phyloP scores from a whole-genome alignment of 2,888 invertebrate genomes.

The Panopea generosa region DNA sequence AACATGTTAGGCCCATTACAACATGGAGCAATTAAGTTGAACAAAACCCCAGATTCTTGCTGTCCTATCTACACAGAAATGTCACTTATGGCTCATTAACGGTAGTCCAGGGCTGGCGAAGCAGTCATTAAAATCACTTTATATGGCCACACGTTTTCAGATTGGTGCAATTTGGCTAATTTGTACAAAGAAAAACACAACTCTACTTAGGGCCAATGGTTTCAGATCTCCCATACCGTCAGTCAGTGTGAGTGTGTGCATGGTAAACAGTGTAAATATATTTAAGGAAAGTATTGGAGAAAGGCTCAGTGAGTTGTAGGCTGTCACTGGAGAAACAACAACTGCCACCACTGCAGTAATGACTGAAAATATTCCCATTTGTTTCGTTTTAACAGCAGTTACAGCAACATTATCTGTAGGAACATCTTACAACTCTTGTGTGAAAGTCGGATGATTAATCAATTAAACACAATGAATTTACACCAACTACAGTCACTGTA shows the following conservation, averaged over 20 bases:
- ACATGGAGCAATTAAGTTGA: constrained; percentile 24
- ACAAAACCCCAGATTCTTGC: constrained; percentile 11
- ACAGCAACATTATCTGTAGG: too few relatives aligned
- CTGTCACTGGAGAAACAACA: not conserved
- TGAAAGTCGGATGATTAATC: too few relatives aligned
- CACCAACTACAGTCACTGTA: too few relatives aligned
- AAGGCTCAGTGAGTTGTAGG: not conserved
- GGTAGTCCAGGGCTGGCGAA: not conserved
- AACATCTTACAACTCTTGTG: too few relatives aligned
- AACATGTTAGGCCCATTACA: constrained; percentile 15
- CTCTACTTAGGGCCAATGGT: too few relatives aligned
- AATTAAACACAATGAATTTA: too few relatives aligned
- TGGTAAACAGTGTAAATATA: not conserved
- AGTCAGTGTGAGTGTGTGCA: not conserved
- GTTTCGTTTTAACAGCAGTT: too few relatives aligned
- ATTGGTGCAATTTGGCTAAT: constrained; percentile 1
- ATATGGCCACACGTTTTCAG: not conserved
- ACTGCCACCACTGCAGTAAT: too few relatives aligned
- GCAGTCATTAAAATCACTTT: not conserved
- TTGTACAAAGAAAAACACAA: too few relatives aligned
- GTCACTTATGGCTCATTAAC: constrained; percentile 23
- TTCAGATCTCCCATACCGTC: too few relatives aligned
- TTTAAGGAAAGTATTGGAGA: constrained; percentile 1
- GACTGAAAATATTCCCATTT: too few relatives aligned
- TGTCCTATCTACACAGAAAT: constrained; percentile 28